Evolutionary conservation across 2,888 invertebrate species (phyloP), one percentile per base, ranked within the genome.

Genomic region (Diabrotica balteata): DNA sequence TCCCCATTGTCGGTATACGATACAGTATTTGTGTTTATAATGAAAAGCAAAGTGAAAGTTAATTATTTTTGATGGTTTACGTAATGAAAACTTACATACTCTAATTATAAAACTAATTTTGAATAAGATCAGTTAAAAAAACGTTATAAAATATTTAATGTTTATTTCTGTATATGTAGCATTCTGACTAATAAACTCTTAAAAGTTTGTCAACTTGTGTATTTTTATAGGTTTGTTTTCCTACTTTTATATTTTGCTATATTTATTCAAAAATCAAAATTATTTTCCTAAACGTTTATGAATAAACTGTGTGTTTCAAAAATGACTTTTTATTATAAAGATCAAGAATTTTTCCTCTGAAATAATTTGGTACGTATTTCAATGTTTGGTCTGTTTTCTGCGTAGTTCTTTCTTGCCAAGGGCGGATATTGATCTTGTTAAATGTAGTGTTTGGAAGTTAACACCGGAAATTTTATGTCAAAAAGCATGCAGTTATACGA

Each of bases 241-340:
- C 59, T 67, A 63, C 60, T 67, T 64, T 70, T 69, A 67, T 67
- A 63, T 70, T 67, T 58, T 52, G 58, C 58, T 64, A 59, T 59
- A 51, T 32, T 22, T 64, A 32, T 64, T 64, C 43, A 58, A 59
- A 45, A n/a, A 46, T 50, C 17, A 58, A 63, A 62, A 54, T 64
- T 73, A 72, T 72, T 73, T 75, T 73, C 73, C 51, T 73, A 71
- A 71, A 69, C 67, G 67, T 73, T 69, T 69, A 69, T 67, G 53
- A 73, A 73, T 73, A 74, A 73, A 73, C 67, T 55, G 62, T 62
- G 71, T 75, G 74, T 72, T 57, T 62, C 44, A 66, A 61, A 62
- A 57, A 61, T 71, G 68, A 68, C 58, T 67, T 67, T 67, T 65
- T 65, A 63, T 66, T 46, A 68, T 54, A 9, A 4, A 51, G 67